Percentiles rank a stretch among this genome's conserved stretches.
phyloP scores from a whole-genome alignment of 2,113 vertebrate species.

The Macrotis lagotis region DNA sequence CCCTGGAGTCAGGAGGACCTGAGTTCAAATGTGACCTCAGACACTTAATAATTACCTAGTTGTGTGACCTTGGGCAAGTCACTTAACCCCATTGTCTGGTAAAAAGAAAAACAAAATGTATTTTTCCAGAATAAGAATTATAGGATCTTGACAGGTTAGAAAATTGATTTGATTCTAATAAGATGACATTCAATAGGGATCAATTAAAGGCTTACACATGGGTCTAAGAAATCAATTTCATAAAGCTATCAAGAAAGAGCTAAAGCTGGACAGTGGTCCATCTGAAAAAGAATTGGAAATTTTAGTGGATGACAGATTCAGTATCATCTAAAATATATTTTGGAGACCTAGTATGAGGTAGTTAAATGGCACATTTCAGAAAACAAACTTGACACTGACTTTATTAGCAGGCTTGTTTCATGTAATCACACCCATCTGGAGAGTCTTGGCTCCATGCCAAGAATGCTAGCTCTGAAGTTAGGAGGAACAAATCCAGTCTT shows the following conservation, averaged over 20 bases:
- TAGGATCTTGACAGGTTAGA: background rate
- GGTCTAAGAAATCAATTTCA: background rate
- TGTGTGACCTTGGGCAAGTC: no score
- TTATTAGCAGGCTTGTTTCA: constrained; percentile 76
- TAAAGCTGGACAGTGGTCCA: background rate
- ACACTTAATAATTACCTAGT: no score
- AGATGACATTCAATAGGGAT: background rate
- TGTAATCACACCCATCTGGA: constrained; percentile 46
- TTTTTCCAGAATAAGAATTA: background rate
- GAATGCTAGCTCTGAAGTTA: no score
- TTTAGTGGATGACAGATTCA: background rate
- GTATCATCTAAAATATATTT: background rate
- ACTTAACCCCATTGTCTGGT: no score
- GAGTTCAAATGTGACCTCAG: no score
- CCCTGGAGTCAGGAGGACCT: no score
- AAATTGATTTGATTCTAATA: background rate
- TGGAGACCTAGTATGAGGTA: no score
- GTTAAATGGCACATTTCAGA: constrained; percentile 64
- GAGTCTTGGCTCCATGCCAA: constrained; percentile 63
- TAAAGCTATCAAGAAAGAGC: background rate
- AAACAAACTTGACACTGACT: constrained; percentile 80
- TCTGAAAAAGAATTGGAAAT: background rate
- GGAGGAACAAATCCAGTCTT: no score
- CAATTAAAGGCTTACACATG: background rate
- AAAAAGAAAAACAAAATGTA: no score